Base-by-base conservation (phyloP, 2,797 vertebrate genomes). In the Sternotherus odoratus region DNA sequence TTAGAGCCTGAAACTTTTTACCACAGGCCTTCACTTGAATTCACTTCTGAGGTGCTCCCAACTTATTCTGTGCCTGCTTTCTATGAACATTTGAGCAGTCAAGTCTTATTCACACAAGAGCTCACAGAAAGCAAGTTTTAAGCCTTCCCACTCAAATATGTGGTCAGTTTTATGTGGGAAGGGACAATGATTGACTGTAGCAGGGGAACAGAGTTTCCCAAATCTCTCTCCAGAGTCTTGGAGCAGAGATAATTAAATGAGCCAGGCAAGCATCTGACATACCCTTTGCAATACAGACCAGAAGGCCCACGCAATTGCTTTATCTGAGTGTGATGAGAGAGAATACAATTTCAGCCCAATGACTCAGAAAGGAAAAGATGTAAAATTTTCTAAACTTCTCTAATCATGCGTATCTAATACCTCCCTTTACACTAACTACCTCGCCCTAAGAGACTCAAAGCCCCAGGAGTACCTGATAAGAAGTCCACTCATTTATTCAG, bases 31-130 rank as follows among this genome's bases (percentile, higher is more conserved):
- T 39, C n/a, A 69, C 66, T 6, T n/a, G 60, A 66, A 66, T 66
- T 53, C 93, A 83, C 4, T 93, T 23, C 11, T 83, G 17, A 16
- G 23, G 2, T 28, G 23, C 13, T 75, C 15, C 12, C 39, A 46
- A 24, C 24, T 13, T 75, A 16, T 75, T 28, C 13, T 48, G 43
- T 26, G 39, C 43, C 43, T 46, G 15, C 43, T 16, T 75, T 75
- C 72, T 48, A 75, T 75, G 24, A 48, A 30, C 16, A 21, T 88
- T 93, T 90, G 77, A 17, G 82, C 6, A 78, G n/a, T 17, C 3
- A 72, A 77, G 23, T 56, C 30, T 78, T 79, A 51, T 0, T 0
- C 17, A 75, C 51, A 24, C 11, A 82, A 77, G 6, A 13, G 48
- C 8, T 75, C 24, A 11, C 7, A 75, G 43, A 87, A 77, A 74